Base-by-base conservation (phyloP, 2,888 invertebrate genomes). In the Axea sp. region DNA sequence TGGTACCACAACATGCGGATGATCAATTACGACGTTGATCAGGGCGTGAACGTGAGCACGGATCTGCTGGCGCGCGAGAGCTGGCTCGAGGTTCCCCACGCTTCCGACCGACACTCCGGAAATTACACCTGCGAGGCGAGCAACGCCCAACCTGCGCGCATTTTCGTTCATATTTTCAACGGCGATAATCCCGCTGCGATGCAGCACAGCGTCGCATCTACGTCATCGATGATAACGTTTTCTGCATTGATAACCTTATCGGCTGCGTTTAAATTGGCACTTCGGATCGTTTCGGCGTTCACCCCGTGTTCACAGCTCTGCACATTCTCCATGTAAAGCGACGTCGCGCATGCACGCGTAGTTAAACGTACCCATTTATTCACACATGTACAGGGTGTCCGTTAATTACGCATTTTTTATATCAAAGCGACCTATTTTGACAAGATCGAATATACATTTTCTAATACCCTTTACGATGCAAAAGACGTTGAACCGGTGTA, bases 61-160 rank as follows among this genome's bases (percentile, higher is more conserved):
- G 95, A 95, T 81, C 89, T 93, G 26, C 90, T 90, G 55, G 92
- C 92, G 84, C 91, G 94, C 80, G 90, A 91, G 47, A 93, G 93
- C 64, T 92, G 92, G 82, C 89, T 94, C 24, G 89, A 90, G 60
- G 89, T 91, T 65, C 89, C 89, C 2, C 88, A 86, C 73, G 89
- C 90, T 41, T 91, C 92, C 12, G 92, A 92, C 59, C 91, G 92
- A 15, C 95, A 96, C 83, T 94, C 95, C 6, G 96, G 96, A 5
- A 95, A 95, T 88, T 96, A 96, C 87, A 95, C 95, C 26, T 96
- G 96, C 86, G 93, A 94, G 72, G 95, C 96, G 2, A 95, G 95
- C 84, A 96, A 96, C 87, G 95, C 96, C 4, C 93, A 94, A 67
- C 94, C 95, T 2, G 95, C 95, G 76, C 94, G 95, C 86, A 95